phyloP scores from a whole-genome alignment of 2,888 invertebrate species.

The Sinodicranocentrus sp. region DNA sequence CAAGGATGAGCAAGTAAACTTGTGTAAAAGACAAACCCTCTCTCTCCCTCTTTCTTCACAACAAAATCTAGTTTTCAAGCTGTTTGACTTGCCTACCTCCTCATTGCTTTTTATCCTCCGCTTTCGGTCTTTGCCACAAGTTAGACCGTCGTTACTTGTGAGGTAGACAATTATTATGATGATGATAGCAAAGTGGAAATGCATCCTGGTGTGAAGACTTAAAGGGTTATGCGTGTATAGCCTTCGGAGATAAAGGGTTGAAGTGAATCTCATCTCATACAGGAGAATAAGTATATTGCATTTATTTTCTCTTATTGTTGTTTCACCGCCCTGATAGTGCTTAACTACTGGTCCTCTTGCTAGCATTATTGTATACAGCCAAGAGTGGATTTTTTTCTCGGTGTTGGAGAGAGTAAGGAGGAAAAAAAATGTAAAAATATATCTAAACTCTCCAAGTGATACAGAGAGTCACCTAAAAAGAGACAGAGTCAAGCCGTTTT shows the following conservation, averaged over 20 bases:
- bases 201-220: slow-evolving; percentile 68
- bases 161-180: slow-evolving; percentile 69
- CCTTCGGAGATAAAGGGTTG: slow-evolving; percentile 54
- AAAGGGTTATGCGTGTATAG: slow-evolving; percentile 65
- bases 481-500: slow-evolving; percentile 7
- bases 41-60: background rate
- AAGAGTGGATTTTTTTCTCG: no score
- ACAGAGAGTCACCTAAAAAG: no score
- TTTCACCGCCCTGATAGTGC: background rate
- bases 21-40: background rate
- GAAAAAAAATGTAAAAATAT: no score
- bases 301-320: slow-evolving; percentile 46
- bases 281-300: slow-evolving; percentile 28
- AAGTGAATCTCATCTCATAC: slow-evolving; percentile 32
- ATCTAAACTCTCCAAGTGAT: no score
- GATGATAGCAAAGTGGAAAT: slow-evolving; percentile 60
- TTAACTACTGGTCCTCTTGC: background rate
- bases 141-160: slow-evolving; percentile 63
- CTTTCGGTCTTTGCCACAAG: background rate
- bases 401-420: no score
- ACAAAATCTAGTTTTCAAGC: slow-evolving; percentile 43
- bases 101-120: background rate
- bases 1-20: background rate
- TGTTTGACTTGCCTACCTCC: slow-evolving; percentile 43
- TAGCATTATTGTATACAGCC: no score